phyloP scores from a whole-genome alignment of 2,888 invertebrate species.

The Sarcophaga carnaria region DNA sequence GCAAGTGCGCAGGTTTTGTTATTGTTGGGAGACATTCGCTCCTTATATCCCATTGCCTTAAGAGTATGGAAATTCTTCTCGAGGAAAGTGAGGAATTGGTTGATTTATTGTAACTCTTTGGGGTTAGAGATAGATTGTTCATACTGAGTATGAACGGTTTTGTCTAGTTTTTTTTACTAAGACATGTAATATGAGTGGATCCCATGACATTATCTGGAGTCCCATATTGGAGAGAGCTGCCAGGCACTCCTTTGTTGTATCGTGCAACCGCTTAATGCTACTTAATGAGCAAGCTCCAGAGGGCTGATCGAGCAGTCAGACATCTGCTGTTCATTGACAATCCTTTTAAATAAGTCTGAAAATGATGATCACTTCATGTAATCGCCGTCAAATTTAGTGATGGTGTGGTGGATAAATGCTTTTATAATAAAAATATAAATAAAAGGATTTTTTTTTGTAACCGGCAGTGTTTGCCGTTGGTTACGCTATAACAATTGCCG shows the following conservation, averaged over 20 bases:
- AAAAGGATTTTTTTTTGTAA: too few relatives aligned
- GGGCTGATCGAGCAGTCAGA: neutral
- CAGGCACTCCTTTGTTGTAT: too few relatives aligned
- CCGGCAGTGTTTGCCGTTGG: too few relatives aligned
- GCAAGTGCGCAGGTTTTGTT: too few relatives aligned
- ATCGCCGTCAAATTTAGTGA: neutral
- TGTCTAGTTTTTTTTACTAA: neutral
- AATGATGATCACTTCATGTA: neutral
- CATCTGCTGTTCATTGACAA: constrained; percentile 6
- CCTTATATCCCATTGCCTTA: too few relatives aligned
- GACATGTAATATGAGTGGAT: neutral
- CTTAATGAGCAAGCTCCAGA: too few relatives aligned
- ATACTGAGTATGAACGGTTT: neutral
- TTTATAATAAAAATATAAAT: too few relatives aligned
- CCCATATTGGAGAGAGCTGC: neutral
- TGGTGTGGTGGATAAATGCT: neutral
- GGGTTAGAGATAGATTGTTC: neutral
- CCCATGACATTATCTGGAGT: neutral
- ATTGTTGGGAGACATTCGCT: too few relatives aligned
- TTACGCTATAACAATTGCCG: too few relatives aligned
- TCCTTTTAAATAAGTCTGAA: neutral
- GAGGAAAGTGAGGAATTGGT: neutral
- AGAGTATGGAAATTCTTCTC: too few relatives aligned
- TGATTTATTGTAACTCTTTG: neutral
- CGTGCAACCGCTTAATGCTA: too few relatives aligned